These are phyloP conservation scores for Sebastes trivittatus DNA, from an alignment of 2,797 vertebrate genomes.

Conservation along the genomic window DNA sequence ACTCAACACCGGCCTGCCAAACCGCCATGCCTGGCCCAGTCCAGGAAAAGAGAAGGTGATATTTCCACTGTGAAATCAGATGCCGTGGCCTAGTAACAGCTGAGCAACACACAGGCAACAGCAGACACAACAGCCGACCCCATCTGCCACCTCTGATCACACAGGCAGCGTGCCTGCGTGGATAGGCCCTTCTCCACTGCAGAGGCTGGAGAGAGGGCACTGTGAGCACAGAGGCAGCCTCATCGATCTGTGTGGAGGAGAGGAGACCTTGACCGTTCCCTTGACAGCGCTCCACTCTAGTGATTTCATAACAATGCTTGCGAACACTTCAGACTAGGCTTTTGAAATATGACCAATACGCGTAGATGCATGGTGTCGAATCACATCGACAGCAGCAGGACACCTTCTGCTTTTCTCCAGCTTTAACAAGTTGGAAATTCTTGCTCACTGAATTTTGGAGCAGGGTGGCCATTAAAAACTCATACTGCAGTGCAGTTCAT, in stretches of 20 bases:
- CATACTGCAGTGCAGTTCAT: background rate
- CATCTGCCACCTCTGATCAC: conserved; percentile 67
- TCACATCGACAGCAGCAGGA: background rate
- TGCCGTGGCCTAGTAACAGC: conserved; percentile 73
- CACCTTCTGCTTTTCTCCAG: background rate
- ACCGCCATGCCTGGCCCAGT: conserved; percentile 25
- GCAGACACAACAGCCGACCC: conserved; percentile 75
- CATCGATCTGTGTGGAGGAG: conserved; percentile 21
- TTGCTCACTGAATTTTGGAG: background rate
- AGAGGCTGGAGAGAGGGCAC: conserved; percentile 7
- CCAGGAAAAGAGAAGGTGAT: conserved; percentile 73
- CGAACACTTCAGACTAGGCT: conserved; percentile 9
- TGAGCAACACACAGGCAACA: conserved; percentile 73
- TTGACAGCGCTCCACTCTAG: background rate
- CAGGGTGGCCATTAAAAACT: background rate
- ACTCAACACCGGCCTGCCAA: conserved; percentile 40
- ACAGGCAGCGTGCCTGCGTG: conserved; percentile 28
- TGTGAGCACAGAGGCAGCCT: conserved; percentile 1
- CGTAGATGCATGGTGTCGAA: background rate
- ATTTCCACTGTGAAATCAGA: conserved; percentile 78
- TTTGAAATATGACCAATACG: conserved; percentile 26
- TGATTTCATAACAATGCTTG: conserved; percentile 36
- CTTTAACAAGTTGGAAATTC: background rate
- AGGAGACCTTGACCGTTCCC: conserved; percentile 47
- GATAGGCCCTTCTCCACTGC: conserved; percentile 1